These are phyloP conservation scores for Desmodus rotundus DNA, from an alignment of 2,113 vertebrate genomes.

Conservation along the genomic window DNA sequence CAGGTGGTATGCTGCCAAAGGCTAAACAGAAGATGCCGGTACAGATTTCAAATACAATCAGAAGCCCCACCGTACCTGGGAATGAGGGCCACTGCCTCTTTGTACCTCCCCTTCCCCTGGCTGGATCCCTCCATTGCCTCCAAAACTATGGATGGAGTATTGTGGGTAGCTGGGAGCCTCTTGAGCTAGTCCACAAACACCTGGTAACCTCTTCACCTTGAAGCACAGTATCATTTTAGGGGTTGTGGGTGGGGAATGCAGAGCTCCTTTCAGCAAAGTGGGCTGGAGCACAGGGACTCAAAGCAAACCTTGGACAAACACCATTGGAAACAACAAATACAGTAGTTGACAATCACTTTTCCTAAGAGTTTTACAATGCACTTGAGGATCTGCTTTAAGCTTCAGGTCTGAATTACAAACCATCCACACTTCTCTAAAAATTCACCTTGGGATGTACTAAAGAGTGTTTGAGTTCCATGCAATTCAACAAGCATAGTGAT, in stretches of 20 bases:
- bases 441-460: background rate
- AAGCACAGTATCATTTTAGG: background rate
- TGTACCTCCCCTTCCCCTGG: background rate
- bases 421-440: background rate
- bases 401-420: background rate
- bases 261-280: background rate
- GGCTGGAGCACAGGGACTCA: no score
- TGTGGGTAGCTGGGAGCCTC: background rate
- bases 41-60: background rate
- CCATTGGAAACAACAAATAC: background rate
- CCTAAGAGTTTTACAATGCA: background rate
- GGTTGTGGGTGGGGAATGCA: background rate
- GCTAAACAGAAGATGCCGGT: background rate
- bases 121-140: background rate
- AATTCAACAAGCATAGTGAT: background rate
- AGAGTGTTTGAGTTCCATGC: background rate
- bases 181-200: background rate
- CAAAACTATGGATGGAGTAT: background rate
- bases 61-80: background rate
- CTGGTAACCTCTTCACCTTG: background rate
- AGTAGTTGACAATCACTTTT: background rate
- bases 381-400: background rate
- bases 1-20: rapidly evolving
- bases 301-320: background rate
- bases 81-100: background rate